phyloP scores from a whole-genome alignment of 1,140 invertebrate species.

The Orussus abietinus region DNA sequence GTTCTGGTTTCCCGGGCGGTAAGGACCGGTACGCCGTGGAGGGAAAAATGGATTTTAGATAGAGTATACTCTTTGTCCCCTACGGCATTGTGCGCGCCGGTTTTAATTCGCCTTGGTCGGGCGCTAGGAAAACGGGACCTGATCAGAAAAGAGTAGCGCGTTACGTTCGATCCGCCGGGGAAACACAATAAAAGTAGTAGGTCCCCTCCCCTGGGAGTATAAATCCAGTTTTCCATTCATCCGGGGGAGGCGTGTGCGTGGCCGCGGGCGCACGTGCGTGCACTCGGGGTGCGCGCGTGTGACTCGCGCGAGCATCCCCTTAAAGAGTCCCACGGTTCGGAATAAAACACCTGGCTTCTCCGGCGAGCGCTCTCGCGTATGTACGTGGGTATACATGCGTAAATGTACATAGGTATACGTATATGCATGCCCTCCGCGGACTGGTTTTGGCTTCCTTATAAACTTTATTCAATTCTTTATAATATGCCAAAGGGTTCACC shows the following conservation, averaged over 20 bases:
- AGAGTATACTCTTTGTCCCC: conserved; percentile 27
- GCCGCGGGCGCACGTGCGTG: conserved; percentile 15
- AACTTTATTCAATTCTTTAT: conserved; percentile 52
- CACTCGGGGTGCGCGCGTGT: conserved; percentile 19
- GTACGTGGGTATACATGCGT: neutral
- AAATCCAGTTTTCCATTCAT: conserved; percentile 51
- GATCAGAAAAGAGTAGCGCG: conserved; percentile 29
- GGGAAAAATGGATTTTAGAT: conserved; percentile 27
- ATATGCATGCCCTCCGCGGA: conserved; percentile 23
- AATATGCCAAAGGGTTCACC: conserved; percentile 45
- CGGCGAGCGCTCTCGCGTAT: conserved; percentile 13
- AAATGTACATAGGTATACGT: conserved; percentile 24
- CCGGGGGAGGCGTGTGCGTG: conserved; percentile 22
- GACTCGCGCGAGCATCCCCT: conserved; percentile 41
- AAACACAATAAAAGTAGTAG: conserved; percentile 43
- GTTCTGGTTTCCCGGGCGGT: conserved; percentile 23
- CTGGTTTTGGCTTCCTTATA: conserved; percentile 47
- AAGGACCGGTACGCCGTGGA: no score
- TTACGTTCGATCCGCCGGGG: conserved; percentile 42
- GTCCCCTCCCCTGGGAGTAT: conserved; percentile 32
- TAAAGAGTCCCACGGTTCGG: conserved; percentile 48
- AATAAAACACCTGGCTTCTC: conserved; percentile 48
- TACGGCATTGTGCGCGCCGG: conserved; percentile 9
- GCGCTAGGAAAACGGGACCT: conserved; percentile 16
- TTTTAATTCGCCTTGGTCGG: conserved; percentile 28